phyloP scores from a whole-genome alignment of 2,888 invertebrate genomes.

The Phaedon cochleariae region DNA sequence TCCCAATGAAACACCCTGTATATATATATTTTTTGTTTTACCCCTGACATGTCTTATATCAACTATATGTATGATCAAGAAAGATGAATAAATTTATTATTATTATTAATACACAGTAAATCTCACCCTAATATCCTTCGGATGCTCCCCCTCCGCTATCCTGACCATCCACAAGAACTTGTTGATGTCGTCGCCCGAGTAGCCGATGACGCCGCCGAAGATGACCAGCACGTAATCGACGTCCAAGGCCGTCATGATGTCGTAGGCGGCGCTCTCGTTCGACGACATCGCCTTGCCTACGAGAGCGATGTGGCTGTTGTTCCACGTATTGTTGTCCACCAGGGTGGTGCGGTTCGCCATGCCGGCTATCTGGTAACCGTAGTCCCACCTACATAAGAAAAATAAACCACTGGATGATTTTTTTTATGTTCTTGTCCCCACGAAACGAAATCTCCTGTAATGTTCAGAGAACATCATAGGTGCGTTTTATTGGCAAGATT shows the following conservation, averaged over 20 bases:
- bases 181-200: slow-evolving; percentile 99
- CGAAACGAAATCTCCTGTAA: no score
- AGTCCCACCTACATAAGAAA: slow-evolving; percentile 61
- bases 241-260: slow-evolving; percentile 96
- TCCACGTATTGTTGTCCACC: slow-evolving; percentile 99
- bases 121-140: slow-evolving; percentile 91
- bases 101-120: no score
- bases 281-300: slow-evolving; percentile 99
- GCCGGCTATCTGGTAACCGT: slow-evolving; percentile 84
- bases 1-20: no score
- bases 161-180: slow-evolving; percentile 99
- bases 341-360: slow-evolving; percentile 99
- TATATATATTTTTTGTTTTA: no score
- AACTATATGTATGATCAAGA: no score
- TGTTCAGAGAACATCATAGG: no score
- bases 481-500: no score
- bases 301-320: slow-evolving; percentile 98
- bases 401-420: no score
- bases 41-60: no score
- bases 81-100: no score
- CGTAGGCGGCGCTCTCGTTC: slow-evolving; percentile 96
- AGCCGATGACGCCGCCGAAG: slow-evolving; percentile 99
- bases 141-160: slow-evolving; percentile 99
- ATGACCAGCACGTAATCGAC: slow-evolving; percentile 99
- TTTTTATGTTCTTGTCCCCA: no score